Evolutionary conservation across 2,888 invertebrate species (phyloP), one percentile per base, ranked within the genome.

Genomic region (Synergus umbraculus): DNA sequence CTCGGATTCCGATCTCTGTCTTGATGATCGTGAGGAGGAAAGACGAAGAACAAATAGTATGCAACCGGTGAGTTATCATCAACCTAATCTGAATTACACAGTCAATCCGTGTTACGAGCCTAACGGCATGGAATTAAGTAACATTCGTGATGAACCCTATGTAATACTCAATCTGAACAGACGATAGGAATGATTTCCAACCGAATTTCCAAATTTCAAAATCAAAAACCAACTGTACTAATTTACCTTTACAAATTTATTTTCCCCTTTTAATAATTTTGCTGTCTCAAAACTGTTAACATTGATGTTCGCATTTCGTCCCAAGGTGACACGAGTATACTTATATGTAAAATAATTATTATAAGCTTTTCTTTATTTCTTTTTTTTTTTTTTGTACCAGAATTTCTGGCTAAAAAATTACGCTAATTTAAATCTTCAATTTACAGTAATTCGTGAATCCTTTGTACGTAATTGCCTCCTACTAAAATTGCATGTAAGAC

Each of bases 1-100:
- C 92, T 97, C 97, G 4, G 97, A 98, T 93, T 97, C 97, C n/a
- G 97, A 98, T 92, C 94, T 97, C 84, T 97, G 97, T 92, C 95
- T 97, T 87, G 96, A 96, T 89, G 97, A 97, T 85, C 94, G 93
- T 85, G 94, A 92, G 67, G 85, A 89, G 83, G 91, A 90, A 73
- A 89, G 90, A 78, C 87, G 91, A 86, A 89, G 90, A 87, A 87
- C 88, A 85, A 89, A 88, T 66, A 89, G 87, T 83, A 84, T 89
- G 82, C 92, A 92, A 88, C 91, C 92, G 92, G 92, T 92, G 92
- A 92, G 92, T 92, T 92, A 89, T 85, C 92, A 92, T 90, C 92
- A 92, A 87, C 90, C 91, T 89, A 91, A 89, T 89, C 89, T 91
- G 85, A 92, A 92, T 90, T 92, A 91, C 84, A 92, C 92, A 87